These are phyloP conservation scores for Zaprionus inermis DNA, from an alignment of 1,140 invertebrate species.

Conservation along the genomic window DNA sequence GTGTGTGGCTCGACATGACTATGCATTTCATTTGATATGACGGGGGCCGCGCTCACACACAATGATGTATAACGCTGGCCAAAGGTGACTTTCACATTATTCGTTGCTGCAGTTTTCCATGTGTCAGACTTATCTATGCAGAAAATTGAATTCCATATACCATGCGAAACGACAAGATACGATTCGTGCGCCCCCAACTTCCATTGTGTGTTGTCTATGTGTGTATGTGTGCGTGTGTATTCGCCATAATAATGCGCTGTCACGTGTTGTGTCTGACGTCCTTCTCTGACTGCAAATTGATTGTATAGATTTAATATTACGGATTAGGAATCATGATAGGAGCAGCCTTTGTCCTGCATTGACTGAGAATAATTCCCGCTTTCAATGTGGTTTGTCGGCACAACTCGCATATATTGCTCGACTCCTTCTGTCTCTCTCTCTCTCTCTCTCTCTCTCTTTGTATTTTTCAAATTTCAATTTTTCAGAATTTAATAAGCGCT, in stretches of 20 bases:
- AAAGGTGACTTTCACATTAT: conserved; percentile 80
- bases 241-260: conserved; percentile 59
- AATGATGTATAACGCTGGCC: conserved; percentile 71
- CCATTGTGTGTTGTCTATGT: not conserved
- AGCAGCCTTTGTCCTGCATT: conserved; percentile 33
- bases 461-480: conserved; percentile 51
- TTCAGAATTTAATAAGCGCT: conserved; percentile 20
- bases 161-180: conserved; percentile 18
- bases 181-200: conserved; percentile 25
- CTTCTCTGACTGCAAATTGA: conserved; percentile 60
- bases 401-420: conserved; percentile 21
- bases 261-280: conserved; percentile 40
- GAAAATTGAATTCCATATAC: conserved; percentile 75
- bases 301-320: conserved; percentile 78
- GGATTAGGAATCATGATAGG: conserved; percentile 72
- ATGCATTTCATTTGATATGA: conserved; percentile 79
- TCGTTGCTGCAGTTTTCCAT: conserved; percentile 38
- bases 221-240: conserved; percentile 2
- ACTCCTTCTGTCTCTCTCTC: too few species aligned
- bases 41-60: conserved; percentile 35
- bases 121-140: conserved; percentile 70
- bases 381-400: conserved; percentile 12
- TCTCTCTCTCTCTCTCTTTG: conserved; percentile 30
- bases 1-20: conserved; percentile 53
- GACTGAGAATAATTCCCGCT: conserved; percentile 15